These are phyloP conservation scores for Rhinella marina DNA, from an alignment of 2,797 vertebrate genomes.

Conservation along the genomic window DNA sequence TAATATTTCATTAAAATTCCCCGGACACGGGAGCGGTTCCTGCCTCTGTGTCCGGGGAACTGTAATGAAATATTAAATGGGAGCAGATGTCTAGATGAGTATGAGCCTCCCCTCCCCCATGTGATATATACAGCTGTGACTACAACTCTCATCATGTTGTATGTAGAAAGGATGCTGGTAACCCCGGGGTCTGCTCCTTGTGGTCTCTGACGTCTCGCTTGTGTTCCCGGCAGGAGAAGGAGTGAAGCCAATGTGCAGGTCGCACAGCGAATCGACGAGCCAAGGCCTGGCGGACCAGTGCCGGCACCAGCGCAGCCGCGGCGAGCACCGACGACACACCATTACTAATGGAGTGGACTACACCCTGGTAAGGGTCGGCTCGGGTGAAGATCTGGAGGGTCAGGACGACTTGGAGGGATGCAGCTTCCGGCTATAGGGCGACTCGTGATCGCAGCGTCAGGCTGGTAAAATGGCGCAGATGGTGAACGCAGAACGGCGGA, in stretches of 20 bases:
- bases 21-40: too few relatives aligned
- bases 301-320: constrained; percentile 76
- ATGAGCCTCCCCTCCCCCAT: too few relatives aligned
- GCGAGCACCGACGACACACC: constrained; percentile 89
- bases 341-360: constrained; percentile 92
- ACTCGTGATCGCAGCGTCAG: too few relatives aligned
- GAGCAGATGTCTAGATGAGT: background rate
- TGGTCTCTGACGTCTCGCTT: background rate
- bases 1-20: too few relatives aligned
- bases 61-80: background rate
- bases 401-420: too few relatives aligned
- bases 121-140: background rate
- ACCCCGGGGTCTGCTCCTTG: background rate
- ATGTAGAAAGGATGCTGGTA: background rate
- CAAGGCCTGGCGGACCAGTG: constrained; percentile 71
- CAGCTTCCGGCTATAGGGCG: too few relatives aligned
- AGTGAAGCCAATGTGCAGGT: constrained; percentile 74
- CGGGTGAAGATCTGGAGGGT: background rate
- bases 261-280: constrained; percentile 75
- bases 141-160: background rate
- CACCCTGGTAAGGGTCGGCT: constrained; percentile 78
- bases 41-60: background rate
- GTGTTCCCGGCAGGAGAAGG: constrained; percentile 62
- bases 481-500: too few relatives aligned
- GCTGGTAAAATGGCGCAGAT: too few relatives aligned